Base-by-base conservation (phyloP, 1,140 invertebrate genomes). In the Atta cephalotes region DNA sequence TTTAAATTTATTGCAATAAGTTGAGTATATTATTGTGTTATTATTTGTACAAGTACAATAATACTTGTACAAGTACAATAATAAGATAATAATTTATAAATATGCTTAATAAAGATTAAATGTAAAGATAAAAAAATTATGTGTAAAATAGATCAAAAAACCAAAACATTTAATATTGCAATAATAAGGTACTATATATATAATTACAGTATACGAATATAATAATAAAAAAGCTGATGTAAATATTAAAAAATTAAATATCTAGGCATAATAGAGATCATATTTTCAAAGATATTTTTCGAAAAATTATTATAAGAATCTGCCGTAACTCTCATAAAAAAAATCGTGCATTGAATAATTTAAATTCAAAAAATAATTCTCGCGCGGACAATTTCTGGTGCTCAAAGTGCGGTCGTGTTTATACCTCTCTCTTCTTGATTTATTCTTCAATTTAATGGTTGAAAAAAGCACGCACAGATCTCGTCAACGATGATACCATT, bases 401-500 rank as follows among this genome's bases (percentile, higher is more conserved):
- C 9, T 18, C 14, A 3, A 10, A 18, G 28, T 16, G 2, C 62
- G 10, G 7, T 28, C 28, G 31, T 39, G 12, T 39, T 21, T 10
- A 14, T 53, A n/a, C n/a, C 14, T 25, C 35, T 25, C 35, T 66
- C 51, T 56, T 63, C 7, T 66, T 66, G 39, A 71, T 74, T 49
- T 74, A 49, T 58, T 66, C 10, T 5, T 0, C 51, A 18, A 45
- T 56, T 70, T 81, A 49, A 28, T 31, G 51, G 39, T 56, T n/a
- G 49, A 7, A 74, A 72, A 82, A 74, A 39, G 45, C 49, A 71
- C 65, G 18, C 21, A 85, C 62, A 53, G 18, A 70, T 70, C 53
- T 70, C 56, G 58, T 76, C 80, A 62, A 62, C 68, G 70, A 74
- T 25, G 68, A 74, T 74, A 51, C n/a, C 45, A 74, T 74, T 84